Conservation (phyloP, 2,888 invertebrate genomes). For the Coleophora deauratella region DNA sequence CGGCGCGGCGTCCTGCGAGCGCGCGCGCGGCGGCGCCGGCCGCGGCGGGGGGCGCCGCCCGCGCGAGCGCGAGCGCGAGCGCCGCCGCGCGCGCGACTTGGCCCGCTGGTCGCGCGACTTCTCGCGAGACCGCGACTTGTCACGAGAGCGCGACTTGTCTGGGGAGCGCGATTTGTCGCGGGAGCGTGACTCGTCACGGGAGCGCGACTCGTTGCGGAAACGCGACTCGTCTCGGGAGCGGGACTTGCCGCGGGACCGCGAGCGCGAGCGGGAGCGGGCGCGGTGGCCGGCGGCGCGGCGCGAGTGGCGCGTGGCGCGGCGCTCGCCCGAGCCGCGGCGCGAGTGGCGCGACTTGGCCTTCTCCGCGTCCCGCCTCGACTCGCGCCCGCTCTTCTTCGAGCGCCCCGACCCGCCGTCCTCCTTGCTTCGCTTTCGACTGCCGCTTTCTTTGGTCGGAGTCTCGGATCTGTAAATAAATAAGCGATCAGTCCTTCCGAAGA, state of each 20-base stretch:
- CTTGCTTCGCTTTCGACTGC: slow-evolving; percentile 35
- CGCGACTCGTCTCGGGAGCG: slow-evolving; percentile 27
- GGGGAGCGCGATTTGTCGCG: neutral
- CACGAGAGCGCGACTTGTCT: neutral
- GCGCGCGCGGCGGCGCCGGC: too few relatives aligned
- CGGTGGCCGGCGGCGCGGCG: slow-evolving; percentile 21
- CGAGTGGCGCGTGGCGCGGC: slow-evolving; percentile 28
- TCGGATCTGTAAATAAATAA: slow-evolving; percentile 12
- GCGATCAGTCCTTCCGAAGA: too few relatives aligned
- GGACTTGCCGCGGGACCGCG: slow-evolving; percentile 32
- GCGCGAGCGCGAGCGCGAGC: slow-evolving; percentile 15
- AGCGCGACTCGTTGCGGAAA: too few relatives aligned
- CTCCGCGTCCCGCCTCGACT: slow-evolving; percentile 47
- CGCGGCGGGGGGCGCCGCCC: too few relatives aligned
- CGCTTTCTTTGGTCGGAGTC: slow-evolving; percentile 24
- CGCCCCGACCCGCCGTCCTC: slow-evolving; percentile 30
- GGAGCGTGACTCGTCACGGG: slow-evolving; percentile 27
- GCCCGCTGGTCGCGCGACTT: slow-evolving; percentile 38
- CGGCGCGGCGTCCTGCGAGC: too few relatives aligned
- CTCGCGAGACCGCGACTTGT: slow-evolving; percentile 22
- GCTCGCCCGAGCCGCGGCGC: slow-evolving; percentile 28
- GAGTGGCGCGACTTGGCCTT: slow-evolving; percentile 20
- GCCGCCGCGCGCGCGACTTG: neutral
- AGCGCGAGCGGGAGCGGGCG: neutral
- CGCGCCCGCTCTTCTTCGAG: slow-evolving; percentile 41